Base-by-base conservation (phyloP, 2,888 invertebrate genomes). In the Zygothrica quintamaculata region DNA sequence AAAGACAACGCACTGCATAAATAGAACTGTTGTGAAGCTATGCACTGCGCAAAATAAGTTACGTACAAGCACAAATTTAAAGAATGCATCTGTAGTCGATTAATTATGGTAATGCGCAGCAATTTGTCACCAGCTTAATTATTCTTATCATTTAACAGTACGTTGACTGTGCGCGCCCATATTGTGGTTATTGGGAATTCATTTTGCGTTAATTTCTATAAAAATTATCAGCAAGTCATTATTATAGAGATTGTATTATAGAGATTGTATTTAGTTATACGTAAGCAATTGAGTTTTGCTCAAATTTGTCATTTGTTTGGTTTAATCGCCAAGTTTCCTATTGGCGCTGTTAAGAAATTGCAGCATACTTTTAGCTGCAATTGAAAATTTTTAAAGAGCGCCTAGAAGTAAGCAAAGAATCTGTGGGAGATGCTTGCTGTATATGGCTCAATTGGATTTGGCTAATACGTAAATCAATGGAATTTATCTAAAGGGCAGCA, bases 401-500 rank as follows among this genome's bases (percentile, higher is more conserved):
- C 74, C 42, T 3, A 15, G 62, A 68, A 62, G 57, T 12, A 69
- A 16, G 71, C 71, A 58, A 48, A 9, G 8, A 22, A 22, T 22
- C 5, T 22, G 18, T 22, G 18, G 18, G 18, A 22, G 18, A 22
- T 5, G 5, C 3, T 22, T 22, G 2, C 18, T 5, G 18, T 22
- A 22, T 22, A 22, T 3, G 18, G 18, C 18, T 22, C 18, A 22
- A 22, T 22, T 2, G 5, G 18, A 22, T 22, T 22, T 22, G 18
- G 18, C 2, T 22, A 22, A 22, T 22, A 22, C 2, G 18, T 22
- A 22, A 22, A 22, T 22, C 18, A 22, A 22, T 22, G 2, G 3
- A 22, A n/a, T n/a, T n/a, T 22, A 22, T 2, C 18, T 22, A 22
- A 22, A 22, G 18, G 18, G 18, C 18, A 22, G 5, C 18, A 22